phyloP scores from a whole-genome alignment of 2,797 vertebrate species.

The Ficedula albicollis region DNA sequence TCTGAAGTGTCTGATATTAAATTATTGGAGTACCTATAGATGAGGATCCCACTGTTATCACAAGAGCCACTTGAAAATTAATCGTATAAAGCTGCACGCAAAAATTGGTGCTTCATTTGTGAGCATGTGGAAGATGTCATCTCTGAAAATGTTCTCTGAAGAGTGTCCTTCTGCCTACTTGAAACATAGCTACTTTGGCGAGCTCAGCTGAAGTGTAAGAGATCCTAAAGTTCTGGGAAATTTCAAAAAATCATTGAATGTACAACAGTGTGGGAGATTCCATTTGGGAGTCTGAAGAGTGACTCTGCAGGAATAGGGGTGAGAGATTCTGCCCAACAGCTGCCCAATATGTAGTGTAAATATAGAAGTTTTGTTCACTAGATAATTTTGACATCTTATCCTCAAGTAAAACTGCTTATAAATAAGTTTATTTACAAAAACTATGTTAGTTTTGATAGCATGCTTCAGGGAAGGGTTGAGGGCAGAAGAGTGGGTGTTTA shows the following conservation, averaged over 20 bases:
- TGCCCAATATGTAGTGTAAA: neutral
- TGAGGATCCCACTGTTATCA: constrained; percentile 34
- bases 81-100: neutral
- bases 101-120: neutral
- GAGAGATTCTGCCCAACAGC: neutral
- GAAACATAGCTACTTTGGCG: neutral
- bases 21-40: constrained; percentile 26
- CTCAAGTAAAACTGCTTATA: neutral
- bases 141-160: neutral
- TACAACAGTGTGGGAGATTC: neutral
- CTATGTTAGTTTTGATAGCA: neutral
- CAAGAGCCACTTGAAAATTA: constrained; percentile 28
- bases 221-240: neutral
- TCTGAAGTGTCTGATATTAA: constrained; percentile 40
- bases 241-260: neutral
- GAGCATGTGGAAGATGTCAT: neutral
- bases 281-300: neutral
- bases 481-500: neutral
- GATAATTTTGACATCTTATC: neutral
- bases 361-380: neutral
- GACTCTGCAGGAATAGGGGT: neutral
- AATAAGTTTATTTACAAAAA: neutral
- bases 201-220: neutral
- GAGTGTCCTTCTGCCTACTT: neutral
- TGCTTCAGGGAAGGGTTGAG: neutral